Conservation (phyloP, 2,797 vertebrate genomes). For the Sebastes diploproa region DNA sequence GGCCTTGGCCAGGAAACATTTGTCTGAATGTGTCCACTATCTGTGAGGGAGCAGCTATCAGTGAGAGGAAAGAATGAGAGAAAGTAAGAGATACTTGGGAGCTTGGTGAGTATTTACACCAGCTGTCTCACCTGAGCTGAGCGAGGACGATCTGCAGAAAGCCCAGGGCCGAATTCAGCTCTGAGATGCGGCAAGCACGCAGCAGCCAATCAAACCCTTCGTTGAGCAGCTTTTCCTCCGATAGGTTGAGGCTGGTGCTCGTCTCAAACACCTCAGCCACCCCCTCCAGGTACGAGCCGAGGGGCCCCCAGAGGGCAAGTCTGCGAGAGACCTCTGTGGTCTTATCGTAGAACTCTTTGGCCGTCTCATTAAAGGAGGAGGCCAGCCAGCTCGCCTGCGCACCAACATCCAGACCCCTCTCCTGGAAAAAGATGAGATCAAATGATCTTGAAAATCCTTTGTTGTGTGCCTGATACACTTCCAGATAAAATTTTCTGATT, state of each 20-base stretch:
- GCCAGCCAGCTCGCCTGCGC: slow-evolving; percentile 88
- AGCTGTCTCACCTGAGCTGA: slow-evolving; percentile 88
- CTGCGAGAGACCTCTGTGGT: slow-evolving; percentile 87
- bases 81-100: neutral
- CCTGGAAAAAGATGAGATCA: slow-evolving; percentile 73
- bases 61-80: slow-evolving; percentile 13
- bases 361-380: slow-evolving; percentile 85
- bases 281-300: slow-evolving; percentile 93
- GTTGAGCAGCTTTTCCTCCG: slow-evolving; percentile 92
- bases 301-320: slow-evolving; percentile 90
- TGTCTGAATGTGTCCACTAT: slow-evolving; percentile 33
- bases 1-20: slow-evolving; percentile 35
- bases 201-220: slow-evolving; percentile 94
- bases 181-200: slow-evolving; percentile 89
- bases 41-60: slow-evolving; percentile 2
- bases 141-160: slow-evolving; percentile 90
- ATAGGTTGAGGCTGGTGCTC: slow-evolving; percentile 86
- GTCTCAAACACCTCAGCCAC: slow-evolving; percentile 94
- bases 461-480: neutral
- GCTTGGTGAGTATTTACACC: slow-evolving; percentile 7
- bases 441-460: neutral
- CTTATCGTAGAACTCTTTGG: slow-evolving; percentile 93
- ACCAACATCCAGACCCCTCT: slow-evolving; percentile 89
- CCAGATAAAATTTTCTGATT: neutral
- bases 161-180: slow-evolving; percentile 87